These are phyloP conservation scores for Drosophila aff. DNA, from an alignment of 1,140 invertebrate genomes.

Conservation along the genomic window DNA sequence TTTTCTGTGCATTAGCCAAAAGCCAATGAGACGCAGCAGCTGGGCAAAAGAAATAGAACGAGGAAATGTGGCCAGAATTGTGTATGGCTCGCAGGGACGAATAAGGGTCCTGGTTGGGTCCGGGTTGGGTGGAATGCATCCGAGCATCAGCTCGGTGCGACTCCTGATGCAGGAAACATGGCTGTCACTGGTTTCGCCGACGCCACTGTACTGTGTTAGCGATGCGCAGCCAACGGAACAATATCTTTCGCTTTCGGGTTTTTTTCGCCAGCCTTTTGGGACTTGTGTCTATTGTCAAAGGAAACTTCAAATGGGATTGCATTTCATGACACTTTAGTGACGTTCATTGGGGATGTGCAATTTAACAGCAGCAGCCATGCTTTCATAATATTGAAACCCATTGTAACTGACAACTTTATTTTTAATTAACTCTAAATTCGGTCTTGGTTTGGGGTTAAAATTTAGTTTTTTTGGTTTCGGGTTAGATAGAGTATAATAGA, in stretches of 20 bases:
- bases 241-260: slow-evolving; percentile 14
- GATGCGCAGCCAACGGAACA: slow-evolving; percentile 57
- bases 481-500: not conserved
- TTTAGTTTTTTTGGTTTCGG: not conserved
- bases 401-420: not conserved
- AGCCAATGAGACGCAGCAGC: slow-evolving; percentile 72
- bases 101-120: not conserved
- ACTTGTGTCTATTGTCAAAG: slow-evolving; percentile 36
- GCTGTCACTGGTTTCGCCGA: slow-evolving; percentile 29
- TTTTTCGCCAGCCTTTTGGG: slow-evolving; percentile 8
- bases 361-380: slow-evolving; percentile 5
- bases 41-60: slow-evolving; percentile 64
- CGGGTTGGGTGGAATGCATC: slow-evolving; percentile 31
- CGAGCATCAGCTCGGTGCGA: slow-evolving; percentile 54
- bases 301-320: slow-evolving; percentile 26
- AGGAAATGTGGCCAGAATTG: slow-evolving; percentile 68
- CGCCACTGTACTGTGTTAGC: slow-evolving; percentile 41
- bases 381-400: not conserved
- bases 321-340: slow-evolving; percentile 30
- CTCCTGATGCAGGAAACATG: slow-evolving; percentile 69
- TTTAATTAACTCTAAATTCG: not conserved
- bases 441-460: not conserved
- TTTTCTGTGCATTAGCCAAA: slow-evolving; percentile 16
- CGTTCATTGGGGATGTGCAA: not conserved
- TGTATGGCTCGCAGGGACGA: slow-evolving; percentile 27